These are phyloP conservation scores for Porites divaricata DNA, from an alignment of 92 coral and sea anemone species.

Conservation along the genomic window DNA sequence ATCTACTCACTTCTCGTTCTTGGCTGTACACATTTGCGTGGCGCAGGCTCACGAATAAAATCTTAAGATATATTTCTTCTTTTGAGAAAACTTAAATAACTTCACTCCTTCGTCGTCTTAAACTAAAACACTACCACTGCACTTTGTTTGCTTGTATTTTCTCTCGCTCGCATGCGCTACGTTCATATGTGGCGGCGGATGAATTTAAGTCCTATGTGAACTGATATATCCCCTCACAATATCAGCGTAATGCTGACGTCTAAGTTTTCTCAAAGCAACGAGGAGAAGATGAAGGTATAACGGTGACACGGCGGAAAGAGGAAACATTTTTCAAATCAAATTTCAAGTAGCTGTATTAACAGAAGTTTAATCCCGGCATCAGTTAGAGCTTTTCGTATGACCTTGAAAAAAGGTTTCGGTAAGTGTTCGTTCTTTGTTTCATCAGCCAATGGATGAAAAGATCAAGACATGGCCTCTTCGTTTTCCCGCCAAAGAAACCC, in stretches of 20 bases:
- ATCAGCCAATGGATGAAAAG: too few relatives aligned
- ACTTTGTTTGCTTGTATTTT: constrained; percentile 21
- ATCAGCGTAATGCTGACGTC: constrained; percentile 46
- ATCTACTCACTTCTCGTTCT: constrained; percentile 48
- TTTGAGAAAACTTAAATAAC: constrained; percentile 96
- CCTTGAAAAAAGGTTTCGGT: too few relatives aligned
- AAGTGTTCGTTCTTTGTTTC: too few relatives aligned
- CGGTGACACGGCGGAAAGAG: background rate
- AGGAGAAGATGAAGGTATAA: constrained; percentile 25
- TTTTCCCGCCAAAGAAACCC: too few relatives aligned
- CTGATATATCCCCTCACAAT: constrained; percentile 64
- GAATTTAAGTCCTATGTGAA: constrained; percentile 35
- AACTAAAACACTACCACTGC: constrained; percentile 43
- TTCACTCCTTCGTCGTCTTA: constrained; percentile 46
- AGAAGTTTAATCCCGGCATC: background rate
- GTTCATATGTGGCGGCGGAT: constrained; percentile 42
- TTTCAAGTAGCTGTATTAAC: too few relatives aligned
- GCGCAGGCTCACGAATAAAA: constrained; percentile 64
- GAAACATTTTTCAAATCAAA: background rate
- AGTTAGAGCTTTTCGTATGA: too few relatives aligned
- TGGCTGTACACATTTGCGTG: constrained; percentile 41
- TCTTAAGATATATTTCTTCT: constrained; percentile 57
- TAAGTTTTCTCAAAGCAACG: constrained; percentile 83
- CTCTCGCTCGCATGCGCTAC: constrained; percentile 7
- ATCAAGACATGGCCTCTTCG: too few relatives aligned